A percentile compares a stretch with the other conserved stretches of the same genome.
Conservation (phyloP, 2,888 invertebrate species). For the Papilio elwesi region DNA sequence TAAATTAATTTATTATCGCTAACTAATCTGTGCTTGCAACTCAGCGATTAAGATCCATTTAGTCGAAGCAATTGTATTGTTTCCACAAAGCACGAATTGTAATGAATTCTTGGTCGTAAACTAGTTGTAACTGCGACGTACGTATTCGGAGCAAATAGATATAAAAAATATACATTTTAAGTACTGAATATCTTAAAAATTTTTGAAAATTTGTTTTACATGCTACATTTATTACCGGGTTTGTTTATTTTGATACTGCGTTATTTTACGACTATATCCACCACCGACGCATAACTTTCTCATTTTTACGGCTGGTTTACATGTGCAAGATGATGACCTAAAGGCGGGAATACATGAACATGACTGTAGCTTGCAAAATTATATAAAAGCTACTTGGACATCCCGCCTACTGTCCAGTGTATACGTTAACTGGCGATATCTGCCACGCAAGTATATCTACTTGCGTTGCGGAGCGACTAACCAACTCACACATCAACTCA, state of each 20-base stretch:
- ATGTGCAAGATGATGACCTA: no score
- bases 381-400: no score
- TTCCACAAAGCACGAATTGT: neutral
- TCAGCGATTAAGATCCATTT: conserved; percentile 1
- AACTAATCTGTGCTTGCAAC: conserved; percentile 1
- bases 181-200: neutral
- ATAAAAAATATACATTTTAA: conserved; percentile 9
- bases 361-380: neutral
- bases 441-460: no score
- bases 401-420: no score
- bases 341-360: no score
- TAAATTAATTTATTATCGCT: neutral
- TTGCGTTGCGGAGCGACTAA: no score
- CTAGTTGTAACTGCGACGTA: neutral
- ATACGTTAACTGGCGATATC: no score
- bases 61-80: neutral
- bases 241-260: neutral
- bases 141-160: conserved; percentile 3
- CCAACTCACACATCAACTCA: no score
- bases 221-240: neutral
- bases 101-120: conserved; percentile 5
- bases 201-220: neutral
- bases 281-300: no score
- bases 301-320: no score
- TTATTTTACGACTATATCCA: neutral